Percentiles rank a stretch among this genome's conserved stretches.
These are phyloP conservation scores for Epiblema foenella DNA, from an alignment of 2,888 invertebrate genomes.

Conservation along the genomic window DNA sequence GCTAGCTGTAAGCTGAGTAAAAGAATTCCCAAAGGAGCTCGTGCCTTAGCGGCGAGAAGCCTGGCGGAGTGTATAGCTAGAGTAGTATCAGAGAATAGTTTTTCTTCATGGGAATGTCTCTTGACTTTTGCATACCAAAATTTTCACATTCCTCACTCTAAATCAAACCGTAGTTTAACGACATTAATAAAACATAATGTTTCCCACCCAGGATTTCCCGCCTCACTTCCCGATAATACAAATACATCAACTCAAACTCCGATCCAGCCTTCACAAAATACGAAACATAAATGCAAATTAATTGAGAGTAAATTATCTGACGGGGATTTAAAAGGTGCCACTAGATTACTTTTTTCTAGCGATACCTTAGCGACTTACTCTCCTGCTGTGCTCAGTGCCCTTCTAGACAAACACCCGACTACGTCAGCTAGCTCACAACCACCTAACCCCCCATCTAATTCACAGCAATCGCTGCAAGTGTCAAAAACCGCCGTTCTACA, in stretches of 20 bases:
- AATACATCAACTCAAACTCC: background rate
- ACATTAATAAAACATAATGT: background rate
- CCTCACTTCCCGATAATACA: background rate
- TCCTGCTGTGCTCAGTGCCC: too few relatives aligned
- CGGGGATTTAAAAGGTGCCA: too few relatives aligned
- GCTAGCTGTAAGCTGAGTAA: too few relatives aligned
- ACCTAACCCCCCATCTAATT: too few relatives aligned
- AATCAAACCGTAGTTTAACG: background rate
- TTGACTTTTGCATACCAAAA: background rate
- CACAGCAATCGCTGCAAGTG: too few relatives aligned
- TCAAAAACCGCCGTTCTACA: too few relatives aligned
- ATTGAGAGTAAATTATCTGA: too few relatives aligned
- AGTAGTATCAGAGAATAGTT: background rate
- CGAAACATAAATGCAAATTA: background rate
- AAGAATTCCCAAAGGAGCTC: background rate
- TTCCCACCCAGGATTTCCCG: too few relatives aligned
- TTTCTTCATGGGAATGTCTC: too few relatives aligned
- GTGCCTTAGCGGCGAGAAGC: background rate
- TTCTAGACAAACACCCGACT: too few relatives aligned
- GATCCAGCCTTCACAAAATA: background rate
- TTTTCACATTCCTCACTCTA: background rate
- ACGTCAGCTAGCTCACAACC: too few relatives aligned
- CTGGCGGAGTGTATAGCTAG: background rate
- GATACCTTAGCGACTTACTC: too few relatives aligned
- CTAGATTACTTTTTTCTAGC: slow-evolving; percentile 1